Conservation (phyloP, 2,888 invertebrate genomes). For the Crossocerus cetratus region DNA sequence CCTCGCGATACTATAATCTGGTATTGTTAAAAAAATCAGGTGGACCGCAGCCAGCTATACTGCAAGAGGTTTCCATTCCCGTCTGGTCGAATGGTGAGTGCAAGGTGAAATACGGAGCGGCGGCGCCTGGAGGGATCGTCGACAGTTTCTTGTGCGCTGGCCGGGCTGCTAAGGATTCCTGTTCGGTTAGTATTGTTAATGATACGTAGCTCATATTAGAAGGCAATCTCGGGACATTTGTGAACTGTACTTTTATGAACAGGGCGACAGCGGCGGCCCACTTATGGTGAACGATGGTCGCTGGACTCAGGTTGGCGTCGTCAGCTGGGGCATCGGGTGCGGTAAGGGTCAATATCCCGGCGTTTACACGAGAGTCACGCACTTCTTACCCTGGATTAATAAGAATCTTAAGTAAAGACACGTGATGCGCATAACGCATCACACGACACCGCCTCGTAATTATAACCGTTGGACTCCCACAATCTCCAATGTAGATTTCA, state of each 20-base stretch:
- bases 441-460: conserved; percentile 8
- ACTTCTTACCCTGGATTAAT: conserved; percentile 90
- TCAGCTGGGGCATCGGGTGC: conserved; percentile 95
- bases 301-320: conserved; percentile 92
- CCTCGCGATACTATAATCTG: background rate
- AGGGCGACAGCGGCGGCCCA: conserved; percentile 95
- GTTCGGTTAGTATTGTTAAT: conserved; percentile 84
- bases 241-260: conserved; percentile 50
- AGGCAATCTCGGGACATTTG: background rate
- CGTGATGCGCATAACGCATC: background rate
- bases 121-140: conserved; percentile 93
- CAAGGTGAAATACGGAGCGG: conserved; percentile 87
- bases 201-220: background rate
- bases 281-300: conserved; percentile 87
- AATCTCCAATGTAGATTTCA: conserved; percentile 10
- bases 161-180: conserved; percentile 89
- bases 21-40: conserved; percentile 76
- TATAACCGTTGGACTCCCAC: background rate
- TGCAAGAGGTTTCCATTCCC: conserved; percentile 91
- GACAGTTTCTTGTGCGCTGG: conserved; percentile 94
- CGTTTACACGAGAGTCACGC: conserved; percentile 91
- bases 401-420: conserved; percentile 85
- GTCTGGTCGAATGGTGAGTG: conserved; percentile 90
- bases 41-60: conserved; percentile 88
- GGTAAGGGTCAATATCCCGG: conserved; percentile 95